A percentile compares a stretch with the other conserved stretches of the same genome.
Conservation (phyloP, 2,113 vertebrate genomes). For the Fregata magnificens region DNA sequence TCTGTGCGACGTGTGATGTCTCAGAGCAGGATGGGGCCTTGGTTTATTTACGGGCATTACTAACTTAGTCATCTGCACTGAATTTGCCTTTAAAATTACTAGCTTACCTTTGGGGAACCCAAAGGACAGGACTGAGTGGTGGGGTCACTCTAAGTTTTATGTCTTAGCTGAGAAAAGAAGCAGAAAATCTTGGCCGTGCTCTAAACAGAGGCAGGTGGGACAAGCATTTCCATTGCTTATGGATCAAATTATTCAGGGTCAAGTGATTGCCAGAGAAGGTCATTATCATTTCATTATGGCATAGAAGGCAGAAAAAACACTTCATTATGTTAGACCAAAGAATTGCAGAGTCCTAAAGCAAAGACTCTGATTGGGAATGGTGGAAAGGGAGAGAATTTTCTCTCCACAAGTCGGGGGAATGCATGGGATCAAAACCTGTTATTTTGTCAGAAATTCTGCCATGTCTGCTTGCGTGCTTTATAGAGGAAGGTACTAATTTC, state of each 20-base stretch:
- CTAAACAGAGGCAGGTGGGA: constrained; percentile 60
- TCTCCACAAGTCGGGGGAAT: background rate
- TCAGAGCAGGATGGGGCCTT: background rate
- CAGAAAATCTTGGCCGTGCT: background rate
- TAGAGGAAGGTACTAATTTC: background rate
- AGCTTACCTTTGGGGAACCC: background rate
- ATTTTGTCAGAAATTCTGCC: constrained; percentile 51
- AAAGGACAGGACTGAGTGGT: background rate
- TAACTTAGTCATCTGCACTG: background rate
- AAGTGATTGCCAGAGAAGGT: constrained; percentile 62
- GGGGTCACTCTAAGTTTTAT: background rate
- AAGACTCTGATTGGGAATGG: constrained; percentile 34
- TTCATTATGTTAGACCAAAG: constrained; percentile 61
- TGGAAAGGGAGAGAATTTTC: constrained; percentile 52
- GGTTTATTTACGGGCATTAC: background rate
- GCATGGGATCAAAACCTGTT: background rate
- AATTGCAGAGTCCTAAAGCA: constrained; percentile 64
- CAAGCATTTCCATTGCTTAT: constrained; percentile 63
- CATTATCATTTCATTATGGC: constrained; percentile 64
- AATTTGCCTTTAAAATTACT: background rate
- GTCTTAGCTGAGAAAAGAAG: background rate
- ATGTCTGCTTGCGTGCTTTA: background rate
- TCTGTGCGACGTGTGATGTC: background rate
- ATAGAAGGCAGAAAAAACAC: constrained; percentile 67
- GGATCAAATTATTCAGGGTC: constrained; percentile 65